These are phyloP conservation scores for Limnephilus auricula DNA, from an alignment of 2,888 invertebrate genomes.

Conservation along the genomic window DNA sequence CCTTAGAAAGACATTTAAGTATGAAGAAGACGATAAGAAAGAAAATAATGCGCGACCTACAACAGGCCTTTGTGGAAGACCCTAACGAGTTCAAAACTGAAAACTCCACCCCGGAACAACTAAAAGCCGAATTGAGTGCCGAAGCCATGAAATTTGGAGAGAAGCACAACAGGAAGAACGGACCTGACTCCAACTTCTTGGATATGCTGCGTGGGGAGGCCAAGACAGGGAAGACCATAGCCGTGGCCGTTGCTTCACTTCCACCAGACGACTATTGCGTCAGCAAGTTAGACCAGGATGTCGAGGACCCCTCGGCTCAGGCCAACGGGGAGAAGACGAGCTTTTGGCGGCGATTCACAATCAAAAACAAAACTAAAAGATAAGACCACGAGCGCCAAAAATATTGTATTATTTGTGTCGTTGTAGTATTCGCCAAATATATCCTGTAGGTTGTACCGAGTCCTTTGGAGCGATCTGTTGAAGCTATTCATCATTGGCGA, in stretches of 20 bases:
- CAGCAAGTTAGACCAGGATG: conserved; percentile 74
- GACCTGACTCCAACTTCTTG: conserved; percentile 80
- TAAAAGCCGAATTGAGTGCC: conserved; percentile 82
- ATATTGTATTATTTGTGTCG: conserved; percentile 39
- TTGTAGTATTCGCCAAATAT: conserved; percentile 57
- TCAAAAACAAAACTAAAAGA: conserved; percentile 84
- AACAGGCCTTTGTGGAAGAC: conserved; percentile 85
- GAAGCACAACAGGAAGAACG: conserved; percentile 74
- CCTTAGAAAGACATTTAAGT: conserved; percentile 88
- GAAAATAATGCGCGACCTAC: conserved; percentile 90
- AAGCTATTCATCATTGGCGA: not conserved
- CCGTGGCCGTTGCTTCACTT: conserved; percentile 15
- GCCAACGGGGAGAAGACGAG: conserved; percentile 78
- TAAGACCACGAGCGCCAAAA: conserved; percentile 70
- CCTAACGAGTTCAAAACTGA: conserved; percentile 85
- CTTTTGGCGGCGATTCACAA: conserved; percentile 84
- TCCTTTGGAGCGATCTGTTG: conserved; percentile 37
- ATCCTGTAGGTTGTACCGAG: conserved; percentile 34
- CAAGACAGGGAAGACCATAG: conserved; percentile 64
- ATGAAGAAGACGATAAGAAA: conserved; percentile 92
- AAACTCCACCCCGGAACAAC: conserved; percentile 82
- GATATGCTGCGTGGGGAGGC: conserved; percentile 83
- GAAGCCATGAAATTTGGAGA: conserved; percentile 82
- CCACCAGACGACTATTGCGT: conserved; percentile 68
- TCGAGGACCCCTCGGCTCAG: conserved; percentile 71